Percentiles rank a stretch among this genome's conserved stretches.
phyloP scores from a whole-genome alignment of 2,888 invertebrate genomes.

The Alcis repandata region DNA sequence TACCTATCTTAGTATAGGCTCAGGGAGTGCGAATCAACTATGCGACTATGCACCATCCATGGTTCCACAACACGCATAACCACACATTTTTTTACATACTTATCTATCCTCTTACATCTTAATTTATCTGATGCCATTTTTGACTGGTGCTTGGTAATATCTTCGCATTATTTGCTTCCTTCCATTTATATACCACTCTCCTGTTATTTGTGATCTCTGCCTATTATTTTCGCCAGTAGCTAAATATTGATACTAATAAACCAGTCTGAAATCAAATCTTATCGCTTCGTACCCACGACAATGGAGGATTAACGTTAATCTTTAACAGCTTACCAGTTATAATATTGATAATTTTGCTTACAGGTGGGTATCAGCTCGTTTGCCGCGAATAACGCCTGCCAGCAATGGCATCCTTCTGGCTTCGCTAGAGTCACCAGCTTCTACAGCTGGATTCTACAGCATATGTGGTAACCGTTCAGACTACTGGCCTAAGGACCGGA shows the following conservation, averaged over 20 bases:
- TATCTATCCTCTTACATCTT: too few species aligned
- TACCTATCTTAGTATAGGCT: too few species aligned
- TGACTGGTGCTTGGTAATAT: too few species aligned
- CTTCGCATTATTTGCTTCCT: too few species aligned
- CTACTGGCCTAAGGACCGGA: not conserved
- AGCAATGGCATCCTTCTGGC: slow-evolving; percentile 56
- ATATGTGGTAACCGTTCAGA: slow-evolving; percentile 9
- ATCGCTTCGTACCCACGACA: not conserved
- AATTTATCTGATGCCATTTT: too few species aligned
- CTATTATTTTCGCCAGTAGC: too few species aligned
- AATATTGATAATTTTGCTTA: slow-evolving; percentile 10
- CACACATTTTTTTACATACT: too few species aligned
- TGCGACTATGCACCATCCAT: not conserved
- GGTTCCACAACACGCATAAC: too few species aligned
- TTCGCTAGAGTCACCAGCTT: slow-evolving; percentile 61
- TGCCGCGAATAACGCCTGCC: slow-evolving; percentile 51
- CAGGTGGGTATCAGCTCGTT: slow-evolving; percentile 63
- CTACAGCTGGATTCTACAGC: slow-evolving; percentile 51
- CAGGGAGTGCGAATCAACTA: not conserved
- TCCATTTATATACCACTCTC: too few species aligned
- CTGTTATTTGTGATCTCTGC: too few species aligned
- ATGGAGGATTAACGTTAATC: not conserved
- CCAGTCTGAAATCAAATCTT: not conserved
- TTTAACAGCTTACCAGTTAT: not conserved
- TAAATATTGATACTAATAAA: too few species aligned